phyloP scores from a whole-genome alignment of 2,797 vertebrate genomes.

The Intellagama lesueurii region DNA sequence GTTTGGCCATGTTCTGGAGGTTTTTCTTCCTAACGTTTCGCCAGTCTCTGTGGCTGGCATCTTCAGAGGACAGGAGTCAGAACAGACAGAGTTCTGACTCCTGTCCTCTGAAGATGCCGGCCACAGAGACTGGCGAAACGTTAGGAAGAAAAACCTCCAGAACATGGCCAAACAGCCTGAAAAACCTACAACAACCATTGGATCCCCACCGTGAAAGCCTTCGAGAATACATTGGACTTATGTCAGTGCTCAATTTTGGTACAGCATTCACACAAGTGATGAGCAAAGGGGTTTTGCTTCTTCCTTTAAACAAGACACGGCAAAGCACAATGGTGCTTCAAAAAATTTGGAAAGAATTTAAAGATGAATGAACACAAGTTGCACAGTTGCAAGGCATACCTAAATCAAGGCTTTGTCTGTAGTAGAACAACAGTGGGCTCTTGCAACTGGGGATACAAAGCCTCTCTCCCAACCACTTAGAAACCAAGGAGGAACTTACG shows the following conservation, averaged over 20 bases:
- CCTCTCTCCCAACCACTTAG: background rate
- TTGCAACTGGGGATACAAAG: background rate
- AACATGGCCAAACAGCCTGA: no score
- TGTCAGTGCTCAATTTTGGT: background rate
- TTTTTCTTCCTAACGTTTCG: no score
- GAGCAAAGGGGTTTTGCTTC: background rate
- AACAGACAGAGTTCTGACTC: no score
- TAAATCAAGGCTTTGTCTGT: background rate
- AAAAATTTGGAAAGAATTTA: background rate
- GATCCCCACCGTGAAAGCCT: no score
- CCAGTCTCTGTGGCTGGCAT: no score
- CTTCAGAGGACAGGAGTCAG: no score
- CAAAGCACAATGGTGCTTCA: background rate
- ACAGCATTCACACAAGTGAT: background rate
- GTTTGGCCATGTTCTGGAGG: no score
- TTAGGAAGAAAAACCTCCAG: no score
- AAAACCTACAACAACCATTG: no score
- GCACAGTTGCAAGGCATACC: background rate
- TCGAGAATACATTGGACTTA: no score
- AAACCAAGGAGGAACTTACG: constrained; percentile 78
- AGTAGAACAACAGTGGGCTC: background rate
- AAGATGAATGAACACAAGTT: background rate
- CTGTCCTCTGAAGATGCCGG: no score
- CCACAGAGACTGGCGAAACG: no score
- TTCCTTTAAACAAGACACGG: background rate